These are phyloP conservation scores for Apotomis turbidana DNA, from an alignment of 2,888 invertebrate genomes.

Conservation along the genomic window DNA sequence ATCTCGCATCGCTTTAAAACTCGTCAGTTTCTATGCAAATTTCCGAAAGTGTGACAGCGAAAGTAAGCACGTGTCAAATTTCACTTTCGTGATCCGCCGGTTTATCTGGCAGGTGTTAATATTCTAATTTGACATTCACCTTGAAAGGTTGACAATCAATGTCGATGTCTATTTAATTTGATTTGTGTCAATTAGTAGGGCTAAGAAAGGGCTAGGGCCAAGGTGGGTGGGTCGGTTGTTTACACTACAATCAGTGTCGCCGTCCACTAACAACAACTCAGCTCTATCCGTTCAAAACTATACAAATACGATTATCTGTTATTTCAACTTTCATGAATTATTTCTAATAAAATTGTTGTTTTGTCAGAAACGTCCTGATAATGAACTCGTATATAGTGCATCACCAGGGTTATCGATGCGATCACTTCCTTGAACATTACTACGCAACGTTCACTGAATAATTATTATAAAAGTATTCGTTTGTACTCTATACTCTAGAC, in stretches of 20 bases:
- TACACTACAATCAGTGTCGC: background rate
- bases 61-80: constrained; percentile 60
- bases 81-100: constrained; percentile 59
- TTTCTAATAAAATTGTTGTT: too few relatives aligned
- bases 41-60: constrained; percentile 66
- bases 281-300: background rate
- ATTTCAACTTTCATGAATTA: too few relatives aligned
- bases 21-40: constrained; percentile 71
- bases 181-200: constrained; percentile 29
- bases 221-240: constrained; percentile 13
- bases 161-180: constrained; percentile 39
- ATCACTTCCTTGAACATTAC: too few relatives aligned
- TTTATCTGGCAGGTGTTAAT: constrained; percentile 39
- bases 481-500: too few relatives aligned
- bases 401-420: too few relatives aligned
- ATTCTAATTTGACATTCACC: constrained; percentile 50
- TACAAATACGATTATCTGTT: background rate
- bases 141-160: constrained; percentile 44
- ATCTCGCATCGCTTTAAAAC: constrained; percentile 34
- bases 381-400: too few relatives aligned
- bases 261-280: background rate
- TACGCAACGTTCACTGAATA: too few relatives aligned
- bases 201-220: constrained; percentile 10
- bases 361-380: too few relatives aligned
- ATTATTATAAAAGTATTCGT: too few relatives aligned